These are phyloP conservation scores for Eurystomus glaucurus DNA, from an alignment of 2,797 vertebrate genomes.

Conservation along the genomic window DNA sequence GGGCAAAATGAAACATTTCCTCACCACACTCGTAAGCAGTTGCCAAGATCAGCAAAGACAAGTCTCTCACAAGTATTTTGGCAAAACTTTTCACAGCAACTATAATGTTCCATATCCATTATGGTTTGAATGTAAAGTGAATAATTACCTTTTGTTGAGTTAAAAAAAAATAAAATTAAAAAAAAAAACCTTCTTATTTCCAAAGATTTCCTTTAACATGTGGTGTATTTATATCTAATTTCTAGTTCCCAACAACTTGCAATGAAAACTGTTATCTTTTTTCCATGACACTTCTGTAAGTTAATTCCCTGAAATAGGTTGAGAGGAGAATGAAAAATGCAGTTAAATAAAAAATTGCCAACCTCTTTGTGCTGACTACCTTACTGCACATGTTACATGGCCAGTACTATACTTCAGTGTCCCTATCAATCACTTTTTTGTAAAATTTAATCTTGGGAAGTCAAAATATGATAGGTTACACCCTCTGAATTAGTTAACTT, in stretches of 20 bases:
- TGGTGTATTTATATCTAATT: background rate
- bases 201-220: background rate
- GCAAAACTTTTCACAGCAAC: background rate
- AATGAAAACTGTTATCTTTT: background rate
- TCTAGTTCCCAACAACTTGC: background rate
- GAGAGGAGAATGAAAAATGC: background rate
- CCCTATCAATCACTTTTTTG: background rate
- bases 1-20: too few relatives aligned
- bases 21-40: too few relatives aligned
- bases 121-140: background rate
- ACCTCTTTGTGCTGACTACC: background rate
- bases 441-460: background rate
- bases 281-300: background rate
- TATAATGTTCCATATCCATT: background rate
- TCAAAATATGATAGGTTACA: background rate
- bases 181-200: background rate
- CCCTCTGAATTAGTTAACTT: background rate
- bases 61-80: background rate
- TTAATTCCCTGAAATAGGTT: background rate
- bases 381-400: background rate
- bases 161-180: background rate
- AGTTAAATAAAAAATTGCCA: background rate
- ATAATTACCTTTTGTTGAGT: background rate
- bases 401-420: background rate
- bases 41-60: too few relatives aligned